Evolutionary conservation across 2,888 invertebrate species (phyloP), one percentile per base, ranked within the genome.

Genomic region (Cynaeus angustus): DNA sequence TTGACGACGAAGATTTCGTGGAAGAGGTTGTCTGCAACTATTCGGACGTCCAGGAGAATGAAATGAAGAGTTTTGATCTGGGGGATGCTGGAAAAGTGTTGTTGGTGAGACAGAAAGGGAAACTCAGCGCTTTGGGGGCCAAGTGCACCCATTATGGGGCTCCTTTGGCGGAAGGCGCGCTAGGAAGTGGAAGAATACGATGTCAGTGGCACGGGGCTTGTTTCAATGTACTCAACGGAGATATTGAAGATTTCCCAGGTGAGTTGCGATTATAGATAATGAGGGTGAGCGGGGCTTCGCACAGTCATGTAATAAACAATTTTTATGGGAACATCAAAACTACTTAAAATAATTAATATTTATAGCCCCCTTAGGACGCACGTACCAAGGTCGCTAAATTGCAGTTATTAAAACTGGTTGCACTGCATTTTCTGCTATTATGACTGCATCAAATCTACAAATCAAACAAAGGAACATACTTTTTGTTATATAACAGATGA

Each of bases 141-240:
- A 96, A 96, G 85, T 99, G 98, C 83, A 92, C 97, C 0, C 99
- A 99, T 85, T 98, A 96, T 83, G 97, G 97, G 4, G 97, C 97
- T 0, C 93, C 95, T 0, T 84, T 99, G 56, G 89, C 90, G 3
- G 94, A 91, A 58, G 97, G 97, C 30, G 94, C 92, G 0, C 83
- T 97, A 48, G 93, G 94, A 26, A 90, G 95, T 70, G 97, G 97
- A 0, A 89, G 92, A 70, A 86, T 99, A 0, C 89, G 98, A 58
- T 99, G 99, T 82, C 98, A 95, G 0, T 98, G 97, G 96, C 98
- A 99, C 81, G 98, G 98, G 0, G 98, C 98, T 1, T 98, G 98
- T 83, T 99, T 98, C 83, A 94, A 92, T 82, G 87, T 92, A 12
- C 89, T 89, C 78, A 97, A 94, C 0, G 98, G 98, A 68, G 98